Evolutionary conservation across 2,113 vertebrate genomes (phyloP), one percentile per base, ranked within the genome.

Genomic region (Apus apus): DNA sequence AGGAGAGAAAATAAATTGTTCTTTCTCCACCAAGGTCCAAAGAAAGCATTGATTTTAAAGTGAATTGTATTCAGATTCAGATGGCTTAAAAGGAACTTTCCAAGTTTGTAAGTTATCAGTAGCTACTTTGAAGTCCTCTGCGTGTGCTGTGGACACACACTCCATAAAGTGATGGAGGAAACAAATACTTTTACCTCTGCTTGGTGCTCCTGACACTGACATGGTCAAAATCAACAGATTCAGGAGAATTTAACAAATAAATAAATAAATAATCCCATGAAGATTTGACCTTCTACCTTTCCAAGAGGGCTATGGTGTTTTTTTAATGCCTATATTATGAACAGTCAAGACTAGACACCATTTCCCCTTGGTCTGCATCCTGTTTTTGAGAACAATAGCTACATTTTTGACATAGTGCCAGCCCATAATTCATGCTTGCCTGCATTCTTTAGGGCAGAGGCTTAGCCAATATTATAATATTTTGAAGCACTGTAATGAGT

Each of bases 321-420:
- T 85, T 81, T 85, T 81, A 50, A 62, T 79, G 54, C 54, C 85
- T 70, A 32, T 65, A 34, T 13, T 66, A 48, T 36, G 64, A 87
- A 46, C 65, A 92, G 83, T 88, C 51, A 84, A 68, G 81, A 83
- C 70, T 45, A 92, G 75, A 87, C 85, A 90, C 56, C 43, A 51
- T 92, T 95, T 96, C 92, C 87, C 71, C 38, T 67, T 67, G 45
- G 68, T 95, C 94, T 95, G 72, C 80, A 93, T 97, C 96, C 96
- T 87, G 93, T 84, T 90, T 90, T 87, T 81, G 32, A 85, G 93
- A 95, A 94, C 94, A 94, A 97, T 94, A 89, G 65, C 38, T 87
- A 29, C 82, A 90, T 90, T 91, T 94, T 94, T 96, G 93, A 85
- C 68, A 56, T 12, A 48, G 21, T 74, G 87, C 85, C 94, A 96